Conservation (phyloP, 2,113 vertebrate genomes). For the Seriola aureovittata region DNA sequence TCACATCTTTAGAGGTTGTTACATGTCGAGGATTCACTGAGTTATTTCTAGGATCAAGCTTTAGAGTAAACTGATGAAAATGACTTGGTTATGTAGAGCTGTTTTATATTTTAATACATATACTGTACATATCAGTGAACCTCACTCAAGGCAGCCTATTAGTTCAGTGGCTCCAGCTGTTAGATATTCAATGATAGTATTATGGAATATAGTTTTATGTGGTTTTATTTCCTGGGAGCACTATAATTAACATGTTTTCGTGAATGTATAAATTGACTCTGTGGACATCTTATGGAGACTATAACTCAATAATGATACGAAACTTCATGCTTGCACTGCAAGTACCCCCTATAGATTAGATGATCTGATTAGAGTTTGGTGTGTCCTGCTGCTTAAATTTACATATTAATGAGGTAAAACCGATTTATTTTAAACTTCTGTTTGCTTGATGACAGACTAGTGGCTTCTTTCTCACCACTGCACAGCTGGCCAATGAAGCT, state of each 20-base stretch:
- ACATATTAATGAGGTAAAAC: neutral
- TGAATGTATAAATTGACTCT: neutral
- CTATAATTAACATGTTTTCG: neutral
- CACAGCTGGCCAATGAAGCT: neutral
- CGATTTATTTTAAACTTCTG: too few species aligned
- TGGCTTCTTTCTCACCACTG: neutral
- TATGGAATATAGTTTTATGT: too few species aligned
- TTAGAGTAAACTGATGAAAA: neutral
- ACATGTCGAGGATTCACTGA: neutral
- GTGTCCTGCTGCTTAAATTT: neutral
- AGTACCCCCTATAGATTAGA: too few species aligned
- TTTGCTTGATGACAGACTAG: too few species aligned
- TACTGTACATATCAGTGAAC: neutral
- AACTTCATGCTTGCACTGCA: too few species aligned
- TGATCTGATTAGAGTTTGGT: neutral
- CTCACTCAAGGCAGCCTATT: neutral
- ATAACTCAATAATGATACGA: too few species aligned
- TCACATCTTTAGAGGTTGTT: neutral
- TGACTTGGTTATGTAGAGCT: neutral
- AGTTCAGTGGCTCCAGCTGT: neutral
- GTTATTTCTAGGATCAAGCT: neutral
- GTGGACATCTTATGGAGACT: too few species aligned
- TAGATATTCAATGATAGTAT: neutral
- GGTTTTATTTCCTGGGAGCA: neutral
- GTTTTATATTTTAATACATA: constrained; percentile 1